phyloP scores from a whole-genome alignment of 2,797 vertebrate genomes.

The Molossus alvarezi region DNA sequence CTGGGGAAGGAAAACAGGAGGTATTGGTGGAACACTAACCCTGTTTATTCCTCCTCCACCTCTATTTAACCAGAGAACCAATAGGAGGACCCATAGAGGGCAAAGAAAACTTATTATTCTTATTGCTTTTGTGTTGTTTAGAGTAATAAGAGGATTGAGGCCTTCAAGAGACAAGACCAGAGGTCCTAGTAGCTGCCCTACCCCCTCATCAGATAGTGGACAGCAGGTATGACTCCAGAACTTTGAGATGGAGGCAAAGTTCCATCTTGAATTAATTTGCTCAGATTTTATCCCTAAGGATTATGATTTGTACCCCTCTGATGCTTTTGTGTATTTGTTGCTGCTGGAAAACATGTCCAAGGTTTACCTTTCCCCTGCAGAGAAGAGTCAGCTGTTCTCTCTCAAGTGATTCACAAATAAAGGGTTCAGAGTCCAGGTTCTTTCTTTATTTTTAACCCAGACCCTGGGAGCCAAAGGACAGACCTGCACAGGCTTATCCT shows the following conservation, averaged over 20 bases:
- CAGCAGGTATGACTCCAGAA: neutral
- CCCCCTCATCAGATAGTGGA: neutral
- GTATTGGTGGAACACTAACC: neutral
- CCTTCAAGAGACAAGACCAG: neutral
- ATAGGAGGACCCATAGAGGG: neutral
- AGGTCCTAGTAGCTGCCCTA: neutral
- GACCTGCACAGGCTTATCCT: slow-evolving; percentile 52
- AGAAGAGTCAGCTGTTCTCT: neutral
- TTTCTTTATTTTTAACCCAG: slow-evolving; percentile 37
- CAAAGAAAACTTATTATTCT: neutral
- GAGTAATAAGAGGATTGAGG: neutral
- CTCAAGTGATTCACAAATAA: neutral
- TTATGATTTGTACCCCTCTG: neutral
- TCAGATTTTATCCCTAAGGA: neutral
- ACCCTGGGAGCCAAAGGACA: slow-evolving; percentile 51
- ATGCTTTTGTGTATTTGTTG: neutral
- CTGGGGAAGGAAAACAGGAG: neutral
- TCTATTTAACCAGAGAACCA: neutral
- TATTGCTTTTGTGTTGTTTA: neutral
- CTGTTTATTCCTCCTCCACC: neutral
- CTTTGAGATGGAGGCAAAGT: neutral
- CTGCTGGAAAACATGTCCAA: neutral
- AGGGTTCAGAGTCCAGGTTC: slow-evolving; percentile 10
- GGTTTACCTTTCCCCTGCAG: neutral
- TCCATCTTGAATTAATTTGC: neutral